A percentile compares a stretch with the other conserved stretches of the same genome.
Conservation (phyloP, 2,797 vertebrate genomes). For the Coreius guichenoti region DNA sequence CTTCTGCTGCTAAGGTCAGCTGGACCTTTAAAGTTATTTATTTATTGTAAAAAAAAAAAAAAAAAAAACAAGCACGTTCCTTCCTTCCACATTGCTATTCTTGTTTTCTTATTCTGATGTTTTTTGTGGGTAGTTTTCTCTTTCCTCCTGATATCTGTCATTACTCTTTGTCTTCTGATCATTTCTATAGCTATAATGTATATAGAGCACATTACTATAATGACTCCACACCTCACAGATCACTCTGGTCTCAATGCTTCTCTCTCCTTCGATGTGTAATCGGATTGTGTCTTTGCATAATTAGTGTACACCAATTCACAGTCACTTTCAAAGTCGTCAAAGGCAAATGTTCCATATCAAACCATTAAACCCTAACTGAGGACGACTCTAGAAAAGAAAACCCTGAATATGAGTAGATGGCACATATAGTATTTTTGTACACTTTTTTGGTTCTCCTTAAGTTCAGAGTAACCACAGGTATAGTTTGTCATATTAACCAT, state of each 20-base stretch:
- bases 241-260: constrained; percentile 67
- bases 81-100: constrained; percentile 17
- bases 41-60: background rate
- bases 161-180: constrained; percentile 22
- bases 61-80: background rate
- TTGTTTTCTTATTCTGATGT: constrained; percentile 9
- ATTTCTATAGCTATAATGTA: background rate
- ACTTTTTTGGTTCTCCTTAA: background rate
- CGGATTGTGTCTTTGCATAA: constrained; percentile 67
- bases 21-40: constrained; percentile 29
- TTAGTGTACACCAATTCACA: background rate
- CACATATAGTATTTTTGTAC: background rate
- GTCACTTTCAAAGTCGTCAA: no score
- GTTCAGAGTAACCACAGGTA: background rate
- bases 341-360: background rate
- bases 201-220: constrained; percentile 6
- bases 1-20: constrained; percentile 28
- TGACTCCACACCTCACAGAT: constrained; percentile 54
- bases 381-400: background rate
- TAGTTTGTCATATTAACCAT: background rate
- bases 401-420: background rate
- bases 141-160: constrained; percentile 16
- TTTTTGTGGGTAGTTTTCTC: constrained; percentile 1
- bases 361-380: background rate
- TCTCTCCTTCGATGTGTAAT: constrained; percentile 68